Evolutionary conservation across 2,888 invertebrate species (phyloP), one percentile per base, ranked within the genome.

Genomic region (Meandrusa payeni): DNA sequence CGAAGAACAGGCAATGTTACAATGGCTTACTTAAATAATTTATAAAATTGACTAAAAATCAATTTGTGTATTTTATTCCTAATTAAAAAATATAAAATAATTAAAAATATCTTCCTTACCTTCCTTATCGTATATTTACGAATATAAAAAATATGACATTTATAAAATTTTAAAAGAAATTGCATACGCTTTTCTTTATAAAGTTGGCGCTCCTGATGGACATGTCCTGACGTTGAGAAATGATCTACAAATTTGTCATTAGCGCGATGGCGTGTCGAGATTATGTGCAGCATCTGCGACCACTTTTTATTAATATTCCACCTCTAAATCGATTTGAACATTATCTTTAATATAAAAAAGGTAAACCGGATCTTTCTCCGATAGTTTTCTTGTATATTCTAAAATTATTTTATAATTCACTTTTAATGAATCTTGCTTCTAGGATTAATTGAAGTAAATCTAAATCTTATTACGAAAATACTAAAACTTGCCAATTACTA

Each of bases 171-270:
- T 5, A 12, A 6, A 27, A 2, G 6, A 3, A 5, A 11, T 27
- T 11, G 12, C 6, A 27, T 27, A 12, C 12, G 7, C 9, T 31
- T 23, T 12, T 5, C 13, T 34, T 32, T 11, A 11, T 31, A 9
- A 29, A 31, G 17, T 7, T 17, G 13, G 12, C 13, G 0, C 13
- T 23, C n/a, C 5, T 34, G 5, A 13, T 12, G 13, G 23, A 12
- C 7, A 7, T 34, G 15, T 13, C 6, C 2, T 11, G 34, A 34
- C 23, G n/a, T 34, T 34, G 34, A 34, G n/a, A 34, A 34, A 34
- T 13, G 23, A 34, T 23, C 34, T 22, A 34, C 34, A 34, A 34
- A 22, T 34, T 23, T 34, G 34, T 22, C 23, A 22, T 13, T 17
- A 31, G 29, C 4, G 2, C 10, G 19, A 17, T 31, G 29, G 17